A percentile compares a stretch with the other conserved stretches of the same genome.
Evolutionary conservation across 2,888 invertebrate genomes (phyloP).

Genomic region (Troglohyphantes excavatus): DNA sequence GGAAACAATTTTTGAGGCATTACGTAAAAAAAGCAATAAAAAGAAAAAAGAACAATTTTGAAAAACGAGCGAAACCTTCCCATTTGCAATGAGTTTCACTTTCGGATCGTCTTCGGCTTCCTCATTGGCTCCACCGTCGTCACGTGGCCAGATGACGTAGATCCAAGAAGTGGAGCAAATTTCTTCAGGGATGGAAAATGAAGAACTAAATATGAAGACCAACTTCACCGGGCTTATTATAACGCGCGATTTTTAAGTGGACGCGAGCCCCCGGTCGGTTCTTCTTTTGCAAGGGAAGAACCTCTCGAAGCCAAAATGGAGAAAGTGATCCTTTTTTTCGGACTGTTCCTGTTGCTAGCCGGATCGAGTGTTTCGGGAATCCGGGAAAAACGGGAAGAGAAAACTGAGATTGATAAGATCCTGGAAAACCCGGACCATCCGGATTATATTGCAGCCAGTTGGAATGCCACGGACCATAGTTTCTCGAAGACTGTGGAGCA

Average conservation of each 20-base stretch:
- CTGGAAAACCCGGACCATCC: conserved; percentile 54
- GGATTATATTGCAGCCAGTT: conserved; percentile 48
- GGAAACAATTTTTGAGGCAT: neutral
- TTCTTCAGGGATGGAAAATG: neutral
- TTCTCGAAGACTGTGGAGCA: conserved; percentile 38
- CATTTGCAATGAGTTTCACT: conserved; percentile 54
- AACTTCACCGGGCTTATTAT: neutral
- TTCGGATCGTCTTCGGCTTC: conserved; percentile 33
- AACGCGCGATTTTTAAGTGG: conserved; percentile 13
- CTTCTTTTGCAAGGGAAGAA: neutral
- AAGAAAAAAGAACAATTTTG: conserved; percentile 18
- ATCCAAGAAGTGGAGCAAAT: conserved; percentile 58
- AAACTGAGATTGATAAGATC: conserved; percentile 20
- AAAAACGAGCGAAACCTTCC: conserved; percentile 57
- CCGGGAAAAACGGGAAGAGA: neutral
- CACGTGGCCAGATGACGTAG: conserved; percentile 41
- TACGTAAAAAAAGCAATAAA: neutral
- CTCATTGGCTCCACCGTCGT: conserved; percentile 32
- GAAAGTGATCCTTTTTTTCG: conserved; percentile 6
- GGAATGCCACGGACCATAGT: conserved; percentile 65
- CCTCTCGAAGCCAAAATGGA: neutral
- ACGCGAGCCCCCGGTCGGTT: neutral
- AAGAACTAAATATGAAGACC: conserved; percentile 25
- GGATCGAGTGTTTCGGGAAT: neutral
- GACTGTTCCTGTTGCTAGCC: neutral